Evolutionary conservation across 2,888 invertebrate species (phyloP).

Genomic region (Drosophila seclusa): DNA sequence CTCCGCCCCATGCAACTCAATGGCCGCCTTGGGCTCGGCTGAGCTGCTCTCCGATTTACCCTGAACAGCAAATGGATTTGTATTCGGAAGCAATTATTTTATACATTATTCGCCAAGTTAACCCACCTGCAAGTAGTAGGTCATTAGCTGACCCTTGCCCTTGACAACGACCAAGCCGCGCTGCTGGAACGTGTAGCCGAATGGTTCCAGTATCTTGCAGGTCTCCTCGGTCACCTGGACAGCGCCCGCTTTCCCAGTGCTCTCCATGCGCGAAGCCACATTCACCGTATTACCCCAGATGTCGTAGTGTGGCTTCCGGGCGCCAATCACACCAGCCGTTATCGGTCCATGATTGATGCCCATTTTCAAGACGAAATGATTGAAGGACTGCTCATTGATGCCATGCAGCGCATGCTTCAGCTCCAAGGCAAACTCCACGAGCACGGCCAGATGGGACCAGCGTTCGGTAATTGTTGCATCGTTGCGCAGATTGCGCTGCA

Average conservation of each 20-base stretch:
- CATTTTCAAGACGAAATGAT: conserved; percentile 96
- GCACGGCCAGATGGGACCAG: conserved; percentile 93
- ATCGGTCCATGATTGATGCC: conserved; percentile 98
- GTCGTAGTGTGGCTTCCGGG: conserved; percentile 97
- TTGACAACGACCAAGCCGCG: conserved; percentile 97
- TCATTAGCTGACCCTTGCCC: conserved; percentile 98
- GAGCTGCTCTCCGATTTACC: conserved; percentile 67
- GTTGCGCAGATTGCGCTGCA: conserved; percentile 88
- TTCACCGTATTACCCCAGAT: conserved; percentile 99
- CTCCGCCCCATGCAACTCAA: conserved; percentile 59
- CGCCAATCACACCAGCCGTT: conserved; percentile 97
- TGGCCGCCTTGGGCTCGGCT: conserved; percentile 50
- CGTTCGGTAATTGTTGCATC: conserved; percentile 90
- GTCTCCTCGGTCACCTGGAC: conserved; percentile 99
- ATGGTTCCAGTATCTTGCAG: conserved; percentile 93
- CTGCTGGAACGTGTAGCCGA: conserved; percentile 97
- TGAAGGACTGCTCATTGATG: conserved; percentile 97
- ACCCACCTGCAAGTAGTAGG: conserved; percentile 93
- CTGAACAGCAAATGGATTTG: conserved; percentile 29
- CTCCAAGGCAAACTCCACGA: conserved; percentile 96
- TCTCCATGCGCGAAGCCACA: conserved; percentile 98
- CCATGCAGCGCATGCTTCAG: conserved; percentile 95
- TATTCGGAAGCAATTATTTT: neutral
- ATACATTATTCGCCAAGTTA: conserved; percentile 22
- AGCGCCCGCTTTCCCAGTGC: conserved; percentile 97